Conservation (phyloP, 2,113 vertebrate genomes). For the Passer domesticus region DNA sequence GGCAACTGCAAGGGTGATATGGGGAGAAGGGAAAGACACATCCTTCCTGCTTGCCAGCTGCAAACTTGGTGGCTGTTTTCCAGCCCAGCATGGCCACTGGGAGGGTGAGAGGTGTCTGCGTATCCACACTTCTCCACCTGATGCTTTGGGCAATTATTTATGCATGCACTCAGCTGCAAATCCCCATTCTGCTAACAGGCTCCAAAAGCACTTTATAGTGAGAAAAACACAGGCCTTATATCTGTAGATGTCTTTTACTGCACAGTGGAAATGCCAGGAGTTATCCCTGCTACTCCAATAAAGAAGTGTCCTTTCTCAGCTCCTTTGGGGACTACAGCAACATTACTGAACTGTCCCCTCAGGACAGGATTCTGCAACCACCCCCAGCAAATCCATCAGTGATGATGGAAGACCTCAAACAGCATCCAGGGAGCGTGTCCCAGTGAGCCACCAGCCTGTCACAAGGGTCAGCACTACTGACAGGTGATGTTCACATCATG, state of each 20-base stretch:
- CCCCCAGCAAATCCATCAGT: background rate
- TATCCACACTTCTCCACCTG: background rate
- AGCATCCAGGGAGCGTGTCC: accelerated
- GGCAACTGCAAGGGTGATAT: background rate
- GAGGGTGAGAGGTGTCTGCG: background rate
- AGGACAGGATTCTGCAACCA: background rate
- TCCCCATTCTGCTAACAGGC: background rate
- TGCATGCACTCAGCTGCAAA: background rate
- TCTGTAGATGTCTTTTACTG: background rate
- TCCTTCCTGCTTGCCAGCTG: background rate
- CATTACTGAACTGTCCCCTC: background rate
- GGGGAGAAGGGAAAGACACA: background rate
- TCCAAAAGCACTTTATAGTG: background rate
- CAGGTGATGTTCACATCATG: accelerated
- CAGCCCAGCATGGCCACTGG: background rate
- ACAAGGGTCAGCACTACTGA: background rate
- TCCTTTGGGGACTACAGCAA: background rate
- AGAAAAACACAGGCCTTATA: background rate
- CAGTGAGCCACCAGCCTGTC: background rate
- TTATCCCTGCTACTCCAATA: background rate
- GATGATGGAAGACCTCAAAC: background rate
- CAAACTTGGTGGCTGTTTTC: background rate
- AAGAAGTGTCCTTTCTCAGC: background rate
- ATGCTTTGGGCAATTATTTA: background rate
- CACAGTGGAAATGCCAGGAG: background rate